phyloP scores from a whole-genome alignment of 92 coral and sea anemone genomes.

The Phenganax subtilis region DNA sequence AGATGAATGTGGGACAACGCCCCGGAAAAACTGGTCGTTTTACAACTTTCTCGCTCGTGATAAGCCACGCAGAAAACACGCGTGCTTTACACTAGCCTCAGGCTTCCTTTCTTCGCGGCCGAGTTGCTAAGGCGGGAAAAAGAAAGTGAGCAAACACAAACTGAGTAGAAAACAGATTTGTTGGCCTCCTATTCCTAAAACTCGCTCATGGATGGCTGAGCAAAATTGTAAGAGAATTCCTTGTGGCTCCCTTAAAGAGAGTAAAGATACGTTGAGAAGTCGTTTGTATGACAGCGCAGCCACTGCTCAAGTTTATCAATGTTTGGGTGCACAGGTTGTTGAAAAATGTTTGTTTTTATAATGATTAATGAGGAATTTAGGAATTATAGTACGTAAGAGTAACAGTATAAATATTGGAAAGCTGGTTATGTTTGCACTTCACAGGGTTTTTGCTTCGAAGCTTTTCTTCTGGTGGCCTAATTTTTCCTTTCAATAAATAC shows the following conservation, averaged over 20 bases:
- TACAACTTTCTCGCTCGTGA: too few relatives aligned
- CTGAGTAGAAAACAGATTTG: slow-evolving; percentile 6
- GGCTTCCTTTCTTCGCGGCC: slow-evolving; percentile 4
- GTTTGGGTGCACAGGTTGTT: slow-evolving; percentile 57
- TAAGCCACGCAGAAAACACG: too few relatives aligned
- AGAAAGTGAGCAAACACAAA: slow-evolving; percentile 19
- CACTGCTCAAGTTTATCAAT: slow-evolving; percentile 84
- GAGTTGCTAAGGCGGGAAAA: slow-evolving; percentile 41
- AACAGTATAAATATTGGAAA: too few relatives aligned
- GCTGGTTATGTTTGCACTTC: too few relatives aligned
- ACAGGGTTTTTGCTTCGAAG: too few relatives aligned
- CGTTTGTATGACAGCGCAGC: slow-evolving; percentile 91
- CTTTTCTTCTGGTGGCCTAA: too few relatives aligned
- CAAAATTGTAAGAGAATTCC: neutral
- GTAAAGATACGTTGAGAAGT: slow-evolving; percentile 67
- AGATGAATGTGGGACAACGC: too few relatives aligned
- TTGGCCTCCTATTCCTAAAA: slow-evolving; percentile 17
- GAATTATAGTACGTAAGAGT: neutral
- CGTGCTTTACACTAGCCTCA: neutral
- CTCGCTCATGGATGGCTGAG: slow-evolving; percentile 18
- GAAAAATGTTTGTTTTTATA: neutral
- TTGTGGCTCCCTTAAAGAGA: slow-evolving; percentile 32
- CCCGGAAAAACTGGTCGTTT: too few relatives aligned
- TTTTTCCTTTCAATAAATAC: too few relatives aligned
- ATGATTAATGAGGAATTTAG: neutral